phyloP scores from a whole-genome alignment of 2,113 vertebrate genomes.

The Brienomyrus brachyistius region DNA sequence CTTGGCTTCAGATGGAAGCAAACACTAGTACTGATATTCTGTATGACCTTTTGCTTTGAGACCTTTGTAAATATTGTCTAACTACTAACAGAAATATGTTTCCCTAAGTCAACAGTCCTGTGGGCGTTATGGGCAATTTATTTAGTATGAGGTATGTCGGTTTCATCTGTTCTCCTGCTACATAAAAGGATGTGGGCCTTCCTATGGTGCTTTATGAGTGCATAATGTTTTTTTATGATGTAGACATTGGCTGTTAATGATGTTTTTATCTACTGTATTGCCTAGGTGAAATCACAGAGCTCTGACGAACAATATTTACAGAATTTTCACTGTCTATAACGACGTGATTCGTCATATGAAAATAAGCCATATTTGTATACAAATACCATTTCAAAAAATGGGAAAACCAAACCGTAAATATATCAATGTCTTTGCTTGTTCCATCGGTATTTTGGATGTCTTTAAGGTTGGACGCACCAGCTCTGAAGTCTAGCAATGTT shows the following conservation, averaged over 20 bases:
- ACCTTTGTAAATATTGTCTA: constrained; percentile 53
- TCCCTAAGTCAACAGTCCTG: constrained; percentile 47
- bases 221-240: neutral
- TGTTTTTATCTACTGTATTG: neutral
- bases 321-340: neutral
- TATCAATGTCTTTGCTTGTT: neutral
- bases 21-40: constrained; percentile 46
- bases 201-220: neutral
- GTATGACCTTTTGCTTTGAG: constrained; percentile 42
- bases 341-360: neutral
- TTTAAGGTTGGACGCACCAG: neutral
- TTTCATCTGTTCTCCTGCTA: constrained; percentile 40
- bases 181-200: constrained; percentile 14
- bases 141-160: constrained; percentile 36
- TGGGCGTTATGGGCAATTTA: constrained; percentile 37
- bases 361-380: neutral
- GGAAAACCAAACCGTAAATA: neutral
- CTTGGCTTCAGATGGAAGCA: constrained; percentile 36
- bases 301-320: neutral
- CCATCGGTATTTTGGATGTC: neutral
- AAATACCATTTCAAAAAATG: neutral
- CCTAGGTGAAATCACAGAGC: neutral
- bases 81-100: constrained; percentile 55
- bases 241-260: neutral
- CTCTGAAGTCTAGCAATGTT: neutral